Percentiles rank a stretch among this genome's conserved stretches.
phyloP scores from a whole-genome alignment of 2,888 invertebrate species.

The Phytoseiulus persimilis region DNA sequence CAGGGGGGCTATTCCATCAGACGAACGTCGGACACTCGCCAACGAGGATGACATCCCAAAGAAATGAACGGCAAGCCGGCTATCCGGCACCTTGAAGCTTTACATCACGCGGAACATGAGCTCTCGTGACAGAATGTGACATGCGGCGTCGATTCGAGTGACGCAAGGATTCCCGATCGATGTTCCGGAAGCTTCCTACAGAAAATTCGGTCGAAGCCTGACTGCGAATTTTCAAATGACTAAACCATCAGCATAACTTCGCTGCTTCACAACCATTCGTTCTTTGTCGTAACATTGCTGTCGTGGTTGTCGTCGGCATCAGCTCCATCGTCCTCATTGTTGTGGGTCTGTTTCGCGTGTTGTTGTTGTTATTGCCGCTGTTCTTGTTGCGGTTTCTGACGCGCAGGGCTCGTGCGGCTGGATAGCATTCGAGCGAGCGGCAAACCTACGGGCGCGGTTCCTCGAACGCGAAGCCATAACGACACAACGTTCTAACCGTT shows the following conservation, averaged over 20 bases:
- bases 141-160: not conserved
- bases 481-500: not conserved
- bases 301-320: not conserved
- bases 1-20: no score
- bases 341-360: not conserved
- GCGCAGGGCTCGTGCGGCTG: not conserved
- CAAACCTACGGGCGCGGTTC: not conserved
- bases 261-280: not conserved
- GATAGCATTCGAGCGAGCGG: not conserved
- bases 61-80: no score
- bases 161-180: not conserved
- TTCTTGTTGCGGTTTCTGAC: not conserved
- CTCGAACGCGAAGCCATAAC: not conserved
- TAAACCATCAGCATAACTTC: not conserved
- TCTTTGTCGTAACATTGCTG: not conserved
- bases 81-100: not conserved
- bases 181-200: not conserved
- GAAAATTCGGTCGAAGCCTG: not conserved
- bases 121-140: not conserved
- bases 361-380: not conserved
- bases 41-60: no score
- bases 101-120: not conserved
- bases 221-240: not conserved
- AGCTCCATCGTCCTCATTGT: not conserved
- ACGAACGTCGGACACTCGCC: no score